Evolutionary conservation across 1,140 invertebrate species (phyloP).

Genomic region (Coenobita brevimanus): DNA sequence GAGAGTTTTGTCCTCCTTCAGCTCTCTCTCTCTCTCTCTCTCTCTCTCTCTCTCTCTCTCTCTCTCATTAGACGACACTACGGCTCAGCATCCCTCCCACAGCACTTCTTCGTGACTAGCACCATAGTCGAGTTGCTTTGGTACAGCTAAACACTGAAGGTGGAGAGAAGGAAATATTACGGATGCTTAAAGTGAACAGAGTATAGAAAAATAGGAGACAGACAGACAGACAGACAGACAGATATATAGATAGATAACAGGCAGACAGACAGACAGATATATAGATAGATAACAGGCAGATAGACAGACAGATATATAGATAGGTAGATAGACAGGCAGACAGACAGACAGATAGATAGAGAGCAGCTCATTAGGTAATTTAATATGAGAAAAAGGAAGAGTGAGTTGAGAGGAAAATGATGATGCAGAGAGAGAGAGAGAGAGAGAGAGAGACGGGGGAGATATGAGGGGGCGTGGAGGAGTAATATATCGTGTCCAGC

Average conservation of each 20-base stretch:
- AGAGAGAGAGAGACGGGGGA: not conserved
- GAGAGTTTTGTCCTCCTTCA: too few species aligned
- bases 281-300: not conserved
- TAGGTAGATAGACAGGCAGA: not conserved
- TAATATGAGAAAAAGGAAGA: not conserved
- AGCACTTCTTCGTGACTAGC: too few species aligned
- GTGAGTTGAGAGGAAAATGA: not conserved
- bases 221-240: not conserved
- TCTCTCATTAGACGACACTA: too few species aligned
- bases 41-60: too few species aligned
- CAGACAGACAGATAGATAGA: not conserved
- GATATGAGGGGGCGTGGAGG: slow-evolving; percentile 31
- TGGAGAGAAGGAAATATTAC: too few species aligned
- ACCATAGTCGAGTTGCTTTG: too few species aligned
- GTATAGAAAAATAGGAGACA: not conserved
- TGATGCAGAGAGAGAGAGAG: not conserved
- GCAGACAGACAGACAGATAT: not conserved
- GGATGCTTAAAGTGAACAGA: not conserved
- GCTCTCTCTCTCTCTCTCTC: not conserved
- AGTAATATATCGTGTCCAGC: slow-evolving; percentile 50
- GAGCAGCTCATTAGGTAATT: too few species aligned
- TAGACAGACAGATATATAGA: not conserved
- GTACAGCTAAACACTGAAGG: too few species aligned
- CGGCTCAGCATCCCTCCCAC: too few species aligned
- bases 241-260: not conserved